These are phyloP conservation scores for Plestiodon gilberti DNA, from an alignment of 2,113 vertebrate species.

Conservation along the genomic window DNA sequence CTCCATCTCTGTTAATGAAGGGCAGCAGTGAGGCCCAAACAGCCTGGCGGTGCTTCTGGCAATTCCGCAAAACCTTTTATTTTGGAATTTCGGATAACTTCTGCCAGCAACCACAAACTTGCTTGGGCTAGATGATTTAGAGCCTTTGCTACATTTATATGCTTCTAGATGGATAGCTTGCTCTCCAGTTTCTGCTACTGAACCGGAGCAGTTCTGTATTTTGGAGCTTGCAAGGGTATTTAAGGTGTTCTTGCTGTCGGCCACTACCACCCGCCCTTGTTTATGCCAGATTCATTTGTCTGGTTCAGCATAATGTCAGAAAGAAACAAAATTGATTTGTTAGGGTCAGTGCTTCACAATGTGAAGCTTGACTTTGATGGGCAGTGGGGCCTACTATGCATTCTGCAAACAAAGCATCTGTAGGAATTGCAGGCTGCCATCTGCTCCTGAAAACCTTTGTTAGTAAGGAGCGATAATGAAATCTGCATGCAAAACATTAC, in stretches of 20 bases:
- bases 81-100: neutral
- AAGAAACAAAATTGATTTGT: constrained; percentile 75
- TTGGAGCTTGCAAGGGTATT: neutral
- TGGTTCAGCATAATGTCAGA: constrained; percentile 59
- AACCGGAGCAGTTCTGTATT: neutral
- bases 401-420: constrained; percentile 69
- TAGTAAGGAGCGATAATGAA: constrained; percentile 41
- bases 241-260: neutral
- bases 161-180: neutral
- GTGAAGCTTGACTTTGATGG: constrained; percentile 69
- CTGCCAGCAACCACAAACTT: neutral
- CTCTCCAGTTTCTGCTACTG: neutral
- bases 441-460: constrained; percentile 73
- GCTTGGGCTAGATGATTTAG: neutral
- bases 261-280: constrained; percentile 32
- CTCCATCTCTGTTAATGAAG: neutral
- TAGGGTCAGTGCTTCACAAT: constrained; percentile 77
- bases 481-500: constrained; percentile 55
- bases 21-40: neutral
- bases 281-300: constrained; percentile 64
- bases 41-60: neutral
- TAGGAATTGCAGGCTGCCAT: constrained; percentile 72
- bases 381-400: constrained; percentile 60
- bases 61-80: neutral
- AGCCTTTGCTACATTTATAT: neutral